phyloP scores from a whole-genome alignment of 2,113 vertebrate genomes.

The Pelecanus crispus region DNA sequence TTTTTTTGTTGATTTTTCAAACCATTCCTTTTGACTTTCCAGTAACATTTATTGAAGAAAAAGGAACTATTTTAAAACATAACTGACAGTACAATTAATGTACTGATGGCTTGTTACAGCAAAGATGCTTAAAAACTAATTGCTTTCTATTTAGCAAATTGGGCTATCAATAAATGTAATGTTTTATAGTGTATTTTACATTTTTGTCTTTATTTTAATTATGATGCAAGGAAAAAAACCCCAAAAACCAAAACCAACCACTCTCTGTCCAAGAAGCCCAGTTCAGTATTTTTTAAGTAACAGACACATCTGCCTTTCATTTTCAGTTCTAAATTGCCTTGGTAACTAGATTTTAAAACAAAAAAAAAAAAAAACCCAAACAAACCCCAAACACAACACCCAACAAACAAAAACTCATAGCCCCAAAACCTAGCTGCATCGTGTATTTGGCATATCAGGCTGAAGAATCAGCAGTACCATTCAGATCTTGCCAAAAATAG shows the following conservation, averaged over 20 bases:
- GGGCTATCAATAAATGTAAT: background rate
- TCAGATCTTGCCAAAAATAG: background rate
- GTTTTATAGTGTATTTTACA: background rate
- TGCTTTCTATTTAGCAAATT: background rate
- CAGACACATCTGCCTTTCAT: constrained; percentile 54
- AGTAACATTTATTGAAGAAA: background rate
- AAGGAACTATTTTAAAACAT: background rate
- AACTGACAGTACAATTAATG: background rate
- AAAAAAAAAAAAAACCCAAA: background rate
- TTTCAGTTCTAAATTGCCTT: constrained; percentile 67
- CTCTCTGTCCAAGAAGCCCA: background rate
- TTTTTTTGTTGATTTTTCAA: background rate
- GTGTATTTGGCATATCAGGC: background rate
- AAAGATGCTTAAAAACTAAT: background rate
- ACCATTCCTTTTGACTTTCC: background rate
- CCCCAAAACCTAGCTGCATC: constrained; percentile 42
- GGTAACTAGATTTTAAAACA: constrained; percentile 61
- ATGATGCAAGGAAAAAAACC: background rate
- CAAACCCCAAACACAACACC: background rate
- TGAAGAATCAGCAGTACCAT: background rate
- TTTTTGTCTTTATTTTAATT: background rate
- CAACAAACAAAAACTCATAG: background rate
- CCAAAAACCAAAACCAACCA: background rate
- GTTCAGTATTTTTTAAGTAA: background rate
- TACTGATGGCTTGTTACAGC: background rate